Evolutionary conservation across 2,888 invertebrate genomes (phyloP).

Genomic region (Ectemnius lituratus): DNA sequence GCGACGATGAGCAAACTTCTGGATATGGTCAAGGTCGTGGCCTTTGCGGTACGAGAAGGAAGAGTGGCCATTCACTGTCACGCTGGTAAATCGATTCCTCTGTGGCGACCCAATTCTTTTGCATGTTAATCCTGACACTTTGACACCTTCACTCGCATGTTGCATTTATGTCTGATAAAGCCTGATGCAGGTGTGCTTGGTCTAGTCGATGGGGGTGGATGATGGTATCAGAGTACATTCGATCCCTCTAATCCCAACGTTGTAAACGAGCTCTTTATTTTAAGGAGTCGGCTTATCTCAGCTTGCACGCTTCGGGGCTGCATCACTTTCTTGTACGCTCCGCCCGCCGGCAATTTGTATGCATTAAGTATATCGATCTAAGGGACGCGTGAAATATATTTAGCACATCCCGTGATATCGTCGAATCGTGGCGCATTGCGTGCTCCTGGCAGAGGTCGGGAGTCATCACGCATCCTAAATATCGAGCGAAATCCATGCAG

Average conservation of each 20-base stretch:
- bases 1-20: conserved; percentile 87
- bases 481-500: too few relatives aligned
- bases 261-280: conserved; percentile 10
- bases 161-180: too few relatives aligned
- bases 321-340: not conserved
- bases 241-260: conserved; percentile 4
- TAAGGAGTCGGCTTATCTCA: conserved; percentile 9
- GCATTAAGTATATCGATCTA: conserved; percentile 47
- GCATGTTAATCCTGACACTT: too few relatives aligned
- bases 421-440: conserved; percentile 41
- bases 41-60: conserved; percentile 90
- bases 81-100: conserved; percentile 81
- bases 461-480: conserved; percentile 8
- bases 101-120: conserved; percentile 26
- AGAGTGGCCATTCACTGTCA: conserved; percentile 93
- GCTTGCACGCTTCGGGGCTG: not conserved
- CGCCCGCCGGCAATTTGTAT: conserved; percentile 34
- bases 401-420: conserved; percentile 12
- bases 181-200: not conserved
- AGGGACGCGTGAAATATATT: conserved; percentile 38
- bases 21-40: conserved; percentile 94
- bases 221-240: conserved; percentile 26
- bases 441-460: conserved; percentile 20
- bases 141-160: too few relatives aligned
- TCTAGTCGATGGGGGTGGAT: not conserved